Evolutionary conservation across 2,888 invertebrate species (phyloP).

Genomic region (Chouioia cunea): DNA sequence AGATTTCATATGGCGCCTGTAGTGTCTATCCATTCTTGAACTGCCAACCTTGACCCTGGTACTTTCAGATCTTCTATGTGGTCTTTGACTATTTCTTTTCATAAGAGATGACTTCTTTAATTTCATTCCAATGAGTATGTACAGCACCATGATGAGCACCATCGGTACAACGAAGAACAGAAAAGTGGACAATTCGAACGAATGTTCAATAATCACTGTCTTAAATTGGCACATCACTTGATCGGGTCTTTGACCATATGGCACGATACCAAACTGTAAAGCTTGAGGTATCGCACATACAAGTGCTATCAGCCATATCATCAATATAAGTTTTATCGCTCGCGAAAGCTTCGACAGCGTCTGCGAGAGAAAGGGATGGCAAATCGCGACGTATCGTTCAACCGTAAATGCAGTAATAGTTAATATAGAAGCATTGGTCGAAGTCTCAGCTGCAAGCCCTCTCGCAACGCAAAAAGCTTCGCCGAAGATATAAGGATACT

Average conservation of each 20-base stretch:
- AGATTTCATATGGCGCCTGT: conserved; percentile 71
- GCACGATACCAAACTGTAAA: conserved; percentile 69
- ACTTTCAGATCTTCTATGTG: conserved; percentile 31
- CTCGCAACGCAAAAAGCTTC: conserved; percentile 72
- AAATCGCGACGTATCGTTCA: conserved; percentile 80
- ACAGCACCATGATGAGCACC: conserved; percentile 74
- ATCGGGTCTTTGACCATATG: conserved; percentile 68
- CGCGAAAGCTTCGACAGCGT: conserved; percentile 90
- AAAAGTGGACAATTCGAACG: conserved; percentile 74
- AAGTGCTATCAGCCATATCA: conserved; percentile 85
- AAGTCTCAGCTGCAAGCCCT: conserved; percentile 71
- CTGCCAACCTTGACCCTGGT: conserved; percentile 50
- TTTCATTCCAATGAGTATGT: conserved; percentile 70
- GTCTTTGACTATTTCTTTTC: conserved; percentile 59
- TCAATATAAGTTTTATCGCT: conserved; percentile 83
- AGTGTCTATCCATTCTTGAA: conserved; percentile 52
- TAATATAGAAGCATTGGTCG: conserved; percentile 71
- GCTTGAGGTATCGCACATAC: conserved; percentile 82
- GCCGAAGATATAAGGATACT: conserved; percentile 71
- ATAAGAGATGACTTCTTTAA: conserved; percentile 70
- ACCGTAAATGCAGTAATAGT: conserved; percentile 80
- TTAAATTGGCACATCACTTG: conserved; percentile 68
- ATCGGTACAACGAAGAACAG: conserved; percentile 76
- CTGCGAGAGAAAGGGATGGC: conserved; percentile 79
- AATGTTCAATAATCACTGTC: conserved; percentile 69